Base-by-base conservation (phyloP, 53 echinoderm and acorn worm genomes). In the Holothuria scabra region DNA sequence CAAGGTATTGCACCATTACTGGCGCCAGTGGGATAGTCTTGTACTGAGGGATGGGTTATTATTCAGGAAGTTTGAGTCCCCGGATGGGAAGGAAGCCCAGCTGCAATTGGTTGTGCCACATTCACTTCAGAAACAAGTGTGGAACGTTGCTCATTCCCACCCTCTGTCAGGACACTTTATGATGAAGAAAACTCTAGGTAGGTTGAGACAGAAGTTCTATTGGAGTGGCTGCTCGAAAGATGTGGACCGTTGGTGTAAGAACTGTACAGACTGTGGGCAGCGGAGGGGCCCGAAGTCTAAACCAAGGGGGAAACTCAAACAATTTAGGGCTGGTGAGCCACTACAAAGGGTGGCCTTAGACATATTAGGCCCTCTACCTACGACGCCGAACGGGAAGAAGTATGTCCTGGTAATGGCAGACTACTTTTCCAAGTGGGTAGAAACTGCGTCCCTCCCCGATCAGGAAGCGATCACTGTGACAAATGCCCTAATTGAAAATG, bases 31-130 rank as follows among this genome's bases (percentile, higher is more conserved):
- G 72, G 72, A 72, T 35, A 41, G 41, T 44, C 41, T 72, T 35
- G 46, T 46, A 18, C 20, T 72, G 34, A 71, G 13, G 46, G 34
- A 44, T 44, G 72, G 41, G 19, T 44, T 72, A 24, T 14, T 72
- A 19, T 72, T 37, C 34, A 28, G 72, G 12, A 14, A 33, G 46
- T 72, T 72, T 33, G 72, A 72, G 41, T 33, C 35, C 4, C 72
- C 34, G 18, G 20, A 18, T 5, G 72, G 72, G 18, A 18, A 72
- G 22, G 34, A 14, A 72, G 41, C 41, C 20, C 11, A 24, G 38
- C 38, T 72, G 41, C 72, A 72, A 24, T 72, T 72, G 22, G 72
- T 72, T 19, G 72, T 72, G 46, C 72, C 72, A 72, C 22, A 12
- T 20, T 18, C 35, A 46, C 25, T 72, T 8, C 41, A 41, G 74